phyloP scores from a whole-genome alignment of 2,888 invertebrate species.

The Keiferia lycopersicella region DNA sequence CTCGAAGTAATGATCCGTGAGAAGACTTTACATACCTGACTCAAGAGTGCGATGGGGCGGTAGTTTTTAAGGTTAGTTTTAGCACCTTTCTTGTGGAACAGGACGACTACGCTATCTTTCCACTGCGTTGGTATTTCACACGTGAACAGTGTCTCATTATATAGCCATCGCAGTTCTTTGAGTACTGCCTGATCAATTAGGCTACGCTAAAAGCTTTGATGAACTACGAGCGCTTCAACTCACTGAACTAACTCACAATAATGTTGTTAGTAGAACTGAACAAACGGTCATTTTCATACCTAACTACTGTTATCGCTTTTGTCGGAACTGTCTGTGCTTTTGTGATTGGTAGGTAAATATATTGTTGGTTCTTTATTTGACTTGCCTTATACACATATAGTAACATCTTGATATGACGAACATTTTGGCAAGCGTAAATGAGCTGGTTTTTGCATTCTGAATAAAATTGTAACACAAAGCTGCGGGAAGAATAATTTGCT shows the following conservation, averaged over 20 bases:
- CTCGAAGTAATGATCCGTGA: no score
- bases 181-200: not conserved
- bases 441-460: not conserved
- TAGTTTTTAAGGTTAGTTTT: no score
- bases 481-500: conserved; percentile 3
- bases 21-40: no score
- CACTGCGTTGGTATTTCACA: no score
- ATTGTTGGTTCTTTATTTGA: not conserved
- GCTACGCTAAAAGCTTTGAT: not conserved
- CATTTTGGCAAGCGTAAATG: not conserved
- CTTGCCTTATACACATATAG: not conserved
- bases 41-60: no score
- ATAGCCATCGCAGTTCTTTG: no score
- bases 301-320: no score
- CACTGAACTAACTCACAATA: not conserved
- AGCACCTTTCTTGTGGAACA: no score
- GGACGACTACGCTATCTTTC: no score
- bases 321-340: not conserved
- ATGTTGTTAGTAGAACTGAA: no score
- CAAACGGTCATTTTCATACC: no score
- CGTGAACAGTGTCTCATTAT: no score
- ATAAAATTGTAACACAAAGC: not conserved
- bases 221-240: not conserved
- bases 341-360: not conserved
- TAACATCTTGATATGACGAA: not conserved